These are phyloP conservation scores for Acomys russatus DNA, from an alignment of 2,797 vertebrate genomes.

Conservation along the genomic window DNA sequence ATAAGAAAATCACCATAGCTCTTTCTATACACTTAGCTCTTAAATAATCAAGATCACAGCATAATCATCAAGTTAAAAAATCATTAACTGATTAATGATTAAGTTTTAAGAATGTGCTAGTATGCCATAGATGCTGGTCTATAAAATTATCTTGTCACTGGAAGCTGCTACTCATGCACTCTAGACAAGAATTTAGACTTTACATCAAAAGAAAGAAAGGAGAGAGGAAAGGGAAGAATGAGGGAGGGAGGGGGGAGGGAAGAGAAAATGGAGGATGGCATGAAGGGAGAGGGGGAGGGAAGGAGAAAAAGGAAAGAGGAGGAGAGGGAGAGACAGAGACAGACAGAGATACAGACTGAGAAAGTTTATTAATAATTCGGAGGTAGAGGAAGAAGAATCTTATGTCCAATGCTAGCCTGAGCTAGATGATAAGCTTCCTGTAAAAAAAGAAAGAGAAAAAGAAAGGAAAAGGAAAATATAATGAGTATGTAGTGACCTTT, in stretches of 20 bases:
- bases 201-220: not conserved
- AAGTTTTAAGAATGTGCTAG: slow-evolving; percentile 7
- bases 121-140: not conserved
- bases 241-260: rapidly evolving
- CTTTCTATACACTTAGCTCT: not conserved
- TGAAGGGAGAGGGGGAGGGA: no score
- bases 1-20: not conserved
- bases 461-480: not conserved
- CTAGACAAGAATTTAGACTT: slow-evolving; percentile 11
- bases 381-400: not conserved
- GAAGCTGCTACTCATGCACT: not conserved
- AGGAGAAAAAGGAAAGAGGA: no score
- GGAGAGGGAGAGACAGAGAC: not conserved
- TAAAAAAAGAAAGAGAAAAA: not conserved
- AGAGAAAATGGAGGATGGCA: no score
- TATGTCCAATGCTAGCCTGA: not conserved
- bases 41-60: not conserved
- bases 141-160: not conserved
- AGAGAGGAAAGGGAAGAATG: rapidly evolving
- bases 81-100: slow-evolving; percentile 7
- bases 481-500: not conserved
- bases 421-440: not conserved
- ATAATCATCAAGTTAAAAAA: not conserved
- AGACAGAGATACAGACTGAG: not conserved
- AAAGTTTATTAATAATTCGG: not conserved